Evolutionary conservation across 2,888 invertebrate species (phyloP).

Genomic region (Tinea pellionella): DNA sequence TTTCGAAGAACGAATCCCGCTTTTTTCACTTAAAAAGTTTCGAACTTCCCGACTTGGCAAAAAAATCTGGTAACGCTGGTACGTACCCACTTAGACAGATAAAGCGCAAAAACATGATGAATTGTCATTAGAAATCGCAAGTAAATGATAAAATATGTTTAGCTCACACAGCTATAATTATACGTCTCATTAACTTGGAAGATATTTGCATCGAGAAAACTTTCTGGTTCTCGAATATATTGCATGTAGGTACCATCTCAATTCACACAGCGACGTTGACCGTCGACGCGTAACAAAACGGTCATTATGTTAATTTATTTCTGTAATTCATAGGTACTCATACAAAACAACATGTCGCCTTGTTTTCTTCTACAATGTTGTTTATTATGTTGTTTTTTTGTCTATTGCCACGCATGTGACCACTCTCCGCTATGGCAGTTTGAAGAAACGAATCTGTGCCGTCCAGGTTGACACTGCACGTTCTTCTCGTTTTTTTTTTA

Average conservation of each 20-base stretch:
- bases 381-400: background rate
- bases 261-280: background rate
- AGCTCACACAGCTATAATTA: conserved; percentile 22
- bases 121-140: background rate
- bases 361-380: background rate
- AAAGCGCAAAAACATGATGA: too few species aligned
- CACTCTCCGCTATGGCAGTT: too few species aligned
- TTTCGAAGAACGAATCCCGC: too few species aligned
- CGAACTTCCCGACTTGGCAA: too few species aligned
- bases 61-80: too few species aligned
- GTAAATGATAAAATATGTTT: background rate
- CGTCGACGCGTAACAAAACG: conserved; percentile 4
- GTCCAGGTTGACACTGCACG: too few species aligned
- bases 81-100: too few species aligned
- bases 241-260: background rate
- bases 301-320: background rate
- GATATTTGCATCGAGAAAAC: conserved; percentile 1
- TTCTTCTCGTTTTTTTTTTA: too few species aligned
- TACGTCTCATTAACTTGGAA: conserved; percentile 40
- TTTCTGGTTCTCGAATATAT: conserved; percentile 9
- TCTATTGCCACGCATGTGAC: too few species aligned
- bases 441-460: too few species aligned
- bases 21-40: too few species aligned
- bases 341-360: background rate
- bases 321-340: background rate